A percentile compares a stretch with the other conserved stretches of the same genome.
phyloP scores from a whole-genome alignment of 1,140 invertebrate genomes.

The Saccostrea echinata region DNA sequence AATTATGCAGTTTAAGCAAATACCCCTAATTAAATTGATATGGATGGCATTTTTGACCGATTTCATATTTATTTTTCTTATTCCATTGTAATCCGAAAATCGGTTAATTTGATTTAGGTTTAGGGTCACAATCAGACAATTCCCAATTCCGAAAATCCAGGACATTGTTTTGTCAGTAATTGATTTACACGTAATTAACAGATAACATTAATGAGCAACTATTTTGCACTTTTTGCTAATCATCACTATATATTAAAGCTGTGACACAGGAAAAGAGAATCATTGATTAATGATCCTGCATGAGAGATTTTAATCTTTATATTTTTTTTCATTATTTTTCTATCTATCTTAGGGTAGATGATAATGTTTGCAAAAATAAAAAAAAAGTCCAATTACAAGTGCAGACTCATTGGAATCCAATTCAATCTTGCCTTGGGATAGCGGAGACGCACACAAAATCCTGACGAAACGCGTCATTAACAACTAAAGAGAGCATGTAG shows the following conservation, averaged over 20 bases:
- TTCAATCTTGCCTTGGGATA: neutral
- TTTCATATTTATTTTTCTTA: too few relatives aligned
- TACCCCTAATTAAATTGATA: neutral
- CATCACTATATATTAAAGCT: slow-evolving; percentile 1
- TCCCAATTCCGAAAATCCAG: neutral
- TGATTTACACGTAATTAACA: neutral
- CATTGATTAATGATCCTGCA: neutral
- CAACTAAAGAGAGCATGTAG: neutral
- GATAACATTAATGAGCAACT: neutral
- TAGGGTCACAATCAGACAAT: slow-evolving; percentile 6
- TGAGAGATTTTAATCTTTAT: neutral
- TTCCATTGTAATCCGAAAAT: neutral
- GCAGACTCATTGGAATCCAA: neutral
- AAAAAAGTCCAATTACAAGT: neutral
- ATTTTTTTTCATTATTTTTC: neutral
- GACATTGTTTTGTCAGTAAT: neutral
- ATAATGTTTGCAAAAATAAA: neutral
- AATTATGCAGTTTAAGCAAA: neutral
- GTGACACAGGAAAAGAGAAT: neutral
- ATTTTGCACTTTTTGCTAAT: neutral
- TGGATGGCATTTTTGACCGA: neutral
- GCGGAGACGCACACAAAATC: neutral
- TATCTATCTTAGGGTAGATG: neutral
- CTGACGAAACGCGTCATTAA: neutral
- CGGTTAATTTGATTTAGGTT: slow-evolving; percentile 17